Evolutionary conservation across 2,113 vertebrate genomes (phyloP).

Genomic region (Colaptes auratus): DNA sequence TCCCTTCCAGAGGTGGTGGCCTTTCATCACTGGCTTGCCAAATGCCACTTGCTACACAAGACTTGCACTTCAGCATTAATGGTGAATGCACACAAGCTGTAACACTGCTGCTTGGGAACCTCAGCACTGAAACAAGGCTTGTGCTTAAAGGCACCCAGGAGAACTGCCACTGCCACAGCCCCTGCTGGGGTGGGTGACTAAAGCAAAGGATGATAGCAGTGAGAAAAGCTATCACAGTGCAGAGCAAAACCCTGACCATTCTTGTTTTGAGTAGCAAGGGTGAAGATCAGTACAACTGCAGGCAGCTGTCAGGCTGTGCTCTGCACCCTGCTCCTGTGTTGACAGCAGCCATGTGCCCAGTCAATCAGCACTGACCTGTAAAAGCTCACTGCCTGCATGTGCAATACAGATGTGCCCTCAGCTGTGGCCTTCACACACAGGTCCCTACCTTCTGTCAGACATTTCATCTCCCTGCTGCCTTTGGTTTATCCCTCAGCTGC

Average conservation of each 20-base stretch:
- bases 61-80: not conserved
- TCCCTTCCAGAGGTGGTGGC: too few species aligned
- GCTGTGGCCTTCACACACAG: accelerated
- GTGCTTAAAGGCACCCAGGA: not conserved
- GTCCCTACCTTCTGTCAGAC: not conserved
- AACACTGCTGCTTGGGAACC: not conserved
- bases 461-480: not conserved
- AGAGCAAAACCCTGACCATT: not conserved
- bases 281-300: not conserved
- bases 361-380: accelerated
- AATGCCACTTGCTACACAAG: accelerated
- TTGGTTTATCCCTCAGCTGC: not conserved
- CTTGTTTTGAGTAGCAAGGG: not conserved
- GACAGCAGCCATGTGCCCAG: not conserved
- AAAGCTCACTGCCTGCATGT: not conserved
- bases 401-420: not conserved
- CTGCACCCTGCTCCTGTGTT: not conserved
- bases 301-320: not conserved
- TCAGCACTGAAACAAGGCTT: not conserved
- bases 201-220: not conserved
- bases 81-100: not conserved
- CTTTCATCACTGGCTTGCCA: not conserved
- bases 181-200: not conserved
- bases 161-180: not conserved
- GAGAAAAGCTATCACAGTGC: not conserved